Evolutionary conservation across 1,140 invertebrate species (phyloP), one percentile per base, ranked within the genome.

Genomic region (Panonychus citri): DNA sequence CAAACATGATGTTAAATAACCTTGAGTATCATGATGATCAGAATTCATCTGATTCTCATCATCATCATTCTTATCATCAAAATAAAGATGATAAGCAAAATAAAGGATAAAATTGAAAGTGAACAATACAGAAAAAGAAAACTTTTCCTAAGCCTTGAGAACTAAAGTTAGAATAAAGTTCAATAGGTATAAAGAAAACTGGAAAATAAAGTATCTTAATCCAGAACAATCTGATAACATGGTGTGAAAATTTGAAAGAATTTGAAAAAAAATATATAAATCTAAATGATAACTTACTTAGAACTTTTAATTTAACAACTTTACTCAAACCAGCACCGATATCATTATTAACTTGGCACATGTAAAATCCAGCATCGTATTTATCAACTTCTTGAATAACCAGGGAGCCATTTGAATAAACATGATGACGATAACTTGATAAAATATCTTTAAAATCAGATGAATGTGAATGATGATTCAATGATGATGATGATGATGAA

Each of bases 381-480:
- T 68, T 66, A 24, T 59, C 48, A n/a, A 68, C 67, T 10, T 68
- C 59, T 21, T 61, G 62, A 26, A 74, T 69, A 15, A 67, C 54
- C 43, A 74, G 60, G 0, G 69, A 68, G 0, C 73, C 73, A 62
- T 74, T 74, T 30, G 56, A 64, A 60, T 82, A 86, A 30, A 89
- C 84, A 61, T 82, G 79, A 63, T 85, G 82, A 5, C 83, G 73
- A 61, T 85, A 75, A 64, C 83, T 83, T 3, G 63, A 61, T 1
- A 61, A 27, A 24, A 64, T 59, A 37, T 62, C 60, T 19, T 58
- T 53, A 54, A 63, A 64, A 30, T 64, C 61, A 37, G 43, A 48
- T 12, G 60, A 57, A 28, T 49, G 40, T 8, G 19, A n/a, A n/a
- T n/a, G n/a, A n/a, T n/a, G n/a, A n/a, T 26, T 52, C 24, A 25